Conservation (phyloP, 2,797 vertebrate species). For the Syngnathus rostellatus region DNA sequence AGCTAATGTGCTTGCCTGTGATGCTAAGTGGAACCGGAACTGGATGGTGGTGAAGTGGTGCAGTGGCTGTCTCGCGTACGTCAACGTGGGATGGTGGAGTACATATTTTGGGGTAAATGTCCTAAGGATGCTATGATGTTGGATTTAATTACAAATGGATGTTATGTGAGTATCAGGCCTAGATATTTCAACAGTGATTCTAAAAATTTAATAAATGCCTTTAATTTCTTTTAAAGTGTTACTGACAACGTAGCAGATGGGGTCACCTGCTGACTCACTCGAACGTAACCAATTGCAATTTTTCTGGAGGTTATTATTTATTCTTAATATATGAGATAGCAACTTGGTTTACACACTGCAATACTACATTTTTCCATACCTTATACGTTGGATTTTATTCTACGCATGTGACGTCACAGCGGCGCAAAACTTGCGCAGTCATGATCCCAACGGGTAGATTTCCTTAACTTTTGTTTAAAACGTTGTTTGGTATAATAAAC, state of each 20-base stretch:
- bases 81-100: neutral
- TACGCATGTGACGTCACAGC: neutral
- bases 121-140: neutral
- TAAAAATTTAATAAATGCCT: neutral
- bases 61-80: slow-evolving; percentile 1
- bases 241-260: neutral
- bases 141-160: neutral
- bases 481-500: no score
- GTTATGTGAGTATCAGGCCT: neutral
- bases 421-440: neutral
- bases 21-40: slow-evolving; percentile 47
- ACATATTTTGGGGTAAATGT: neutral
- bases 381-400: neutral
- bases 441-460: neutral
- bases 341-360: neutral
- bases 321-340: no score
- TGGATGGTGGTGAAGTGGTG: slow-evolving; percentile 3
- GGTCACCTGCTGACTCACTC: neutral
- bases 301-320: no score
- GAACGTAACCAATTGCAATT: neutral
- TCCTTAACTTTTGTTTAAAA: neutral
- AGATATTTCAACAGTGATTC: neutral
- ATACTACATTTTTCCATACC: neutral
- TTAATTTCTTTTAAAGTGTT: neutral
- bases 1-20: slow-evolving; percentile 14